Conservation (phyloP, 2,888 invertebrate genomes). For the Drosophila multiciliata region DNA sequence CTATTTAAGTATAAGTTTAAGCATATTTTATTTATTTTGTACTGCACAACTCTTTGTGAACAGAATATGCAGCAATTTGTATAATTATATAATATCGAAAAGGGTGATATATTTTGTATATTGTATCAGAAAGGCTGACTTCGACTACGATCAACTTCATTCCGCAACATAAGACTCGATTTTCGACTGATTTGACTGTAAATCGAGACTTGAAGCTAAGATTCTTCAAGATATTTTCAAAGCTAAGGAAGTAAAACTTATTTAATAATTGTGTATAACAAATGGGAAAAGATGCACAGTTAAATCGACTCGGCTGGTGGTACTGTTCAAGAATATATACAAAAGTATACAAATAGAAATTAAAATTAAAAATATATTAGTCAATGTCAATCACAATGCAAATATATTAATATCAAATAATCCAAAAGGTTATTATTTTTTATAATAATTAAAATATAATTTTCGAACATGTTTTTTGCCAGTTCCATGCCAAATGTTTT, state of each 20-base stretch:
- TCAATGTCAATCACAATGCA: not conserved
- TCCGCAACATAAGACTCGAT: not conserved
- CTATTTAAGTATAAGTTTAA: not conserved
- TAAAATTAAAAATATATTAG: no score
- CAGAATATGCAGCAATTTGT: not conserved
- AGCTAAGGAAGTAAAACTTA: no score
- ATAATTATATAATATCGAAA: no score
- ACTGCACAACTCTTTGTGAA: not conserved
- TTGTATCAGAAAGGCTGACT: not conserved
- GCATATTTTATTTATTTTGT: not conserved
- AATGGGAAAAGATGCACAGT: no score
- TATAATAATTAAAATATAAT: no score
- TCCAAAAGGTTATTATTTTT: not conserved
- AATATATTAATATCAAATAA: no score
- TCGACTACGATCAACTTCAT: no score
- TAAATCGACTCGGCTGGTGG: not conserved
- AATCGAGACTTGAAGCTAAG: not conserved
- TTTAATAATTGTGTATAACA: no score
- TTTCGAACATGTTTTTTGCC: not conserved
- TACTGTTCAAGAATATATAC: not conserved
- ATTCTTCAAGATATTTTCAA: no score
- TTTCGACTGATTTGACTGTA: not conserved
- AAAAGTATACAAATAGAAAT: no score
- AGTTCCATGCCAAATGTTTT: not conserved
- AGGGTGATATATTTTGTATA: not conserved